These are phyloP conservation scores for Pedionomus torquatus DNA, from an alignment of 2,113 vertebrate species.

Conservation along the genomic window DNA sequence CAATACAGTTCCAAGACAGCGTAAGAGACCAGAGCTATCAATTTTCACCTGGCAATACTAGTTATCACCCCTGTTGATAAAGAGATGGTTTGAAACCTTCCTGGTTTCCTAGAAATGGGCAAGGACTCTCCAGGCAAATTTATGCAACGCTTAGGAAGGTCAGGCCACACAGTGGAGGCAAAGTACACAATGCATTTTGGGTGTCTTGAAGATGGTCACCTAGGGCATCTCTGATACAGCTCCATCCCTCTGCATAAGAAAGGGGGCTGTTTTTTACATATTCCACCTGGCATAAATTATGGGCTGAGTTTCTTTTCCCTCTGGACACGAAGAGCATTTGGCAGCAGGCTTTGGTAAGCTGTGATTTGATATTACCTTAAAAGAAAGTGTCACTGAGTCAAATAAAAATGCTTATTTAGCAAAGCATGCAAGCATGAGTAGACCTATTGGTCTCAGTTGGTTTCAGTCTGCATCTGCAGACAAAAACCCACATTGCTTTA, in stretches of 20 bases:
- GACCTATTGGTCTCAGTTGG: neutral
- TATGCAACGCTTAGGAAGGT: neutral
- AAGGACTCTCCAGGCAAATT: neutral
- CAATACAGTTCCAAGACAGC: neutral
- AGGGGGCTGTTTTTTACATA: neutral
- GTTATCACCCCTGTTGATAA: neutral
- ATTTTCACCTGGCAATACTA: neutral
- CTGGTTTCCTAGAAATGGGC: neutral
- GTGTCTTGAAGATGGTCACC: neutral
- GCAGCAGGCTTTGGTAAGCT: neutral
- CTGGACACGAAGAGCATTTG: neutral
- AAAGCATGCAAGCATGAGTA: neutral
- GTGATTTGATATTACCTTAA: neutral
- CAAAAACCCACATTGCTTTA: neutral
- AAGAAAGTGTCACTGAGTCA: neutral
- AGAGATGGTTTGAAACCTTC: neutral
- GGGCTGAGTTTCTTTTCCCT: neutral
- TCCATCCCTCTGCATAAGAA: neutral
- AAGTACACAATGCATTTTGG: neutral
- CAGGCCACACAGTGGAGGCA: neutral
- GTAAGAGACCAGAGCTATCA: neutral
- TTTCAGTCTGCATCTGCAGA: neutral
- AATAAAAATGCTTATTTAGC: neutral
- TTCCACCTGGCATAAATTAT: neutral
- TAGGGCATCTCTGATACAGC: neutral